Base-by-base conservation (phyloP, 2,888 invertebrate species). In the Spatulosminthurus flaviceps region DNA sequence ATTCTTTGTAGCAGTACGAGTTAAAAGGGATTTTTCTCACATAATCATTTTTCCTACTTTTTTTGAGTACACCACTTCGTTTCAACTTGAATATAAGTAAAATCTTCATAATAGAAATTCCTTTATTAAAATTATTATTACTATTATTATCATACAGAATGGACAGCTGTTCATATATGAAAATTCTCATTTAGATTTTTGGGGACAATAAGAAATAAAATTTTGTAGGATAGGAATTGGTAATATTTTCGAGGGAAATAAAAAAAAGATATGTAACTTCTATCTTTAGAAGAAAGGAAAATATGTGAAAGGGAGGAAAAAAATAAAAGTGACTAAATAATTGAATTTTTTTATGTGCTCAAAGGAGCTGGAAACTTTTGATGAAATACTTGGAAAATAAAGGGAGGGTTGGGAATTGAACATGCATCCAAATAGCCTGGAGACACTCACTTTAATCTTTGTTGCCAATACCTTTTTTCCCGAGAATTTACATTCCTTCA, bases 261-360 rank as follows among this genome's bases (percentile, higher is more conserved):
- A 34, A 34, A 34, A 34, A 4, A n/a, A n/a, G n/a, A n/a, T n/a
- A n/a, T n/a, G n/a, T n/a, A n/a, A n/a, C n/a, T n/a, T n/a, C n/a
- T n/a, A n/a, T n/a, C n/a, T n/a, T n/a, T n/a, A 41, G 13, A 41
- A 41, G 9, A 41, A 13, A 51, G 51, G 4, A 19, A 19, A 51
- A 16, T 5, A 19, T 4, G 51, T 19, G 16, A 51, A 13, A 51
- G 51, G n/a, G n/a, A 51, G 7, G 41, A 41, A 13, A 9, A 51
- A 51, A 51, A n/a, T 51, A 51, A 51, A 51, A n/a, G 51, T 51
- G n/a, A n/a, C 16, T 51, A 51, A 19, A 51, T 51, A 51, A 51
- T 51, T 51, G 51, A 51, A 51, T 51, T 51, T n/a, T 51, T 51
- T n/a, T n/a, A n/a, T 51, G 34, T 51, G 51, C 51, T 51, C 51